These are phyloP conservation scores for Trematomus bernacchii DNA, from an alignment of 2,797 vertebrate genomes.

Conservation along the genomic window DNA sequence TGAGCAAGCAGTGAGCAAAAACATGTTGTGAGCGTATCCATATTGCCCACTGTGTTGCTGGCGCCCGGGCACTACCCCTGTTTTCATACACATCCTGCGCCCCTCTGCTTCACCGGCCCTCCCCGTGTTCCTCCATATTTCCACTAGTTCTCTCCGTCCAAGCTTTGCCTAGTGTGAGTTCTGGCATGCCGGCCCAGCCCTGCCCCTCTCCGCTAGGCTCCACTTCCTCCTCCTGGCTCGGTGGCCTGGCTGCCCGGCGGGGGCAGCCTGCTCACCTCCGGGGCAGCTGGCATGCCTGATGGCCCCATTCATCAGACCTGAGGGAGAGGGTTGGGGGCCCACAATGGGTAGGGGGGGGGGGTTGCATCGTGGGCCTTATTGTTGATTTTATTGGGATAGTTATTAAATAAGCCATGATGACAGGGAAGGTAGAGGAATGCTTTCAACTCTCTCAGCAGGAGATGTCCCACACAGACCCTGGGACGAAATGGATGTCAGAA, in stretches of 20 bases:
- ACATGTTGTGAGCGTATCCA: conserved; percentile 75
- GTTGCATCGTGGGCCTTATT: conserved; percentile 71
- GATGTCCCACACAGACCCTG: conserved; percentile 75
- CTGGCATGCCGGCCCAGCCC: conserved; percentile 78
- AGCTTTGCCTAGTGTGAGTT: conserved; percentile 79
- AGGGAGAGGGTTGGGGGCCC: conserved; percentile 54
- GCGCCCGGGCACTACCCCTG: conserved; percentile 66
- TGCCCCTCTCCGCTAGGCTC: conserved; percentile 60
- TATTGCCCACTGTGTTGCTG: conserved; percentile 75
- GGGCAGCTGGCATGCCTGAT: conserved; percentile 88
- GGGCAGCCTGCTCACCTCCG: conserved; percentile 85
- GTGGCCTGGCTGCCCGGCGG: conserved; percentile 73
- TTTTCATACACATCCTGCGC: conserved; percentile 78
- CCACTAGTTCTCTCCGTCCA: conserved; percentile 68
- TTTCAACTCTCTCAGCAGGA: conserved; percentile 85
- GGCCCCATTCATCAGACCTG: conserved; percentile 83
- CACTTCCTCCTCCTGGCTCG: conserved; percentile 77
- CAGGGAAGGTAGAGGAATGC: conserved; percentile 83
- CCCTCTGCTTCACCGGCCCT: conserved; percentile 77
- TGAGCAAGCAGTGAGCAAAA: conserved; percentile 67
- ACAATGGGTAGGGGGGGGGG: conserved; percentile 26
- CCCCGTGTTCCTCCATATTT: conserved; percentile 76
- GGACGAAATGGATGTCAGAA: conserved; percentile 62
- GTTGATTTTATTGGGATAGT: conserved; percentile 89
- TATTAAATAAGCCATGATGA: conserved; percentile 89